Evolutionary conservation across 1,140 invertebrate species (phyloP).

Genomic region (Magallana gigas): DNA sequence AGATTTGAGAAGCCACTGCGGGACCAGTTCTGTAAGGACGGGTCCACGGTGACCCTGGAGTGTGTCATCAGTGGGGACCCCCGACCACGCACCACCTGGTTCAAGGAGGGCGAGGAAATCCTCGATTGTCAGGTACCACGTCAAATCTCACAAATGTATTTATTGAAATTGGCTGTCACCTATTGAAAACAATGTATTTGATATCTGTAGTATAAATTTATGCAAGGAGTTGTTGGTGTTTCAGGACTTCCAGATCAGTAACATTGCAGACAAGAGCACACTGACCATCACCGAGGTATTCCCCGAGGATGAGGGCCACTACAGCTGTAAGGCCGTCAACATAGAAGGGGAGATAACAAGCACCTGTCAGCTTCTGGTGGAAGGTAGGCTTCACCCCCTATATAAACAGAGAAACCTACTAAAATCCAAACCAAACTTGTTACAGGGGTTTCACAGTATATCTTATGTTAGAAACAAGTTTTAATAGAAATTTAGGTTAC

Average conservation of each 20-base stretch:
- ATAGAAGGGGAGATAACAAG: constrained; percentile 88
- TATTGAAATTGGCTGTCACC: too few relatives aligned
- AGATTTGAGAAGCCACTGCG: constrained; percentile 63
- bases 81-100: constrained; percentile 84
- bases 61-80: constrained; percentile 77
- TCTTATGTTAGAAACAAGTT: too few relatives aligned
- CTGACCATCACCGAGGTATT: constrained; percentile 75
- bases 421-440: too few relatives aligned
- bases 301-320: constrained; percentile 90
- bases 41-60: constrained; percentile 69
- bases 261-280: constrained; percentile 83
- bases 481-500: too few relatives aligned
- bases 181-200: too few relatives aligned
- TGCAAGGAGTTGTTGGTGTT: constrained; percentile 16
- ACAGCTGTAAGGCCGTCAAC: constrained; percentile 93
- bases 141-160: background rate
- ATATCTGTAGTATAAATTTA: too few relatives aligned
- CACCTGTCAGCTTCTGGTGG: constrained; percentile 71
- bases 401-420: too few relatives aligned
- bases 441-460: too few relatives aligned
- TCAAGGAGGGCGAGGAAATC: constrained; percentile 75
- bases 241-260: constrained; percentile 75
- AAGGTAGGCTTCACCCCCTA: constrained; percentile 64
- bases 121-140: constrained; percentile 71
- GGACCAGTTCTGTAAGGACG: constrained; percentile 68